Evolutionary conservation across 2,888 invertebrate species (phyloP).

Genomic region (Artemia sinica): DNA sequence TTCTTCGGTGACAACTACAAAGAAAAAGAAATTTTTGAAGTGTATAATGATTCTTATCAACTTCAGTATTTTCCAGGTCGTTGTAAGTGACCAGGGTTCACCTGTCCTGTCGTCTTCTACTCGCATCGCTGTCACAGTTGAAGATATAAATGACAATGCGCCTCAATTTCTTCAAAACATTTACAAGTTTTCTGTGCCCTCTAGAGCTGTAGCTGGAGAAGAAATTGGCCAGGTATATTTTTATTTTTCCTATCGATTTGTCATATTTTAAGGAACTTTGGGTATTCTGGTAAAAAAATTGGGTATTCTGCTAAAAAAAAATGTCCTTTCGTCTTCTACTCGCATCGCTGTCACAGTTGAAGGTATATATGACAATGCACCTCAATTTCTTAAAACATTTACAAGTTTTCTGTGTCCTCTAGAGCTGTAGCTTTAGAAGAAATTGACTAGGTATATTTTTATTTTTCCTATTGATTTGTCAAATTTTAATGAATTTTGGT

Average conservation of each 20-base stretch:
- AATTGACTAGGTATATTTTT: neutral
- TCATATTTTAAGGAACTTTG: too few species aligned
- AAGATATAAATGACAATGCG: slow-evolving; percentile 70
- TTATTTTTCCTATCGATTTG: slow-evolving; percentile 28
- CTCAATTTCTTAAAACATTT: slow-evolving; percentile 62
- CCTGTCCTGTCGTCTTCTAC: slow-evolving; percentile 56
- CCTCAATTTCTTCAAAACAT: slow-evolving; percentile 66
- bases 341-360: slow-evolving; percentile 60
- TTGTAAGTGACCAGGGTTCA: slow-evolving; percentile 57
- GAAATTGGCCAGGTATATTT: slow-evolving; percentile 14
- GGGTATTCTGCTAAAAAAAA: too few species aligned
- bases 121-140: slow-evolving; percentile 58
- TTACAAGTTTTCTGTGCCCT: slow-evolving; percentile 61
- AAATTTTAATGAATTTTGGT: too few species aligned
- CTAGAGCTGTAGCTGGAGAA: slow-evolving; percentile 31
- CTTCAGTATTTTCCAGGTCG: slow-evolving; percentile 32
- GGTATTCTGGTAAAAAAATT: too few species aligned
- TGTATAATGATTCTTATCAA: too few species aligned
- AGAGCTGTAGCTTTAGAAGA: slow-evolving; percentile 29
- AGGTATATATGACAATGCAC: slow-evolving; percentile 73
- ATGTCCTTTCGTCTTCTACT: slow-evolving; percentile 52
- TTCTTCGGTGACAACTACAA: too few species aligned
- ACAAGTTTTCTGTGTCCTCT: slow-evolving; percentile 58
- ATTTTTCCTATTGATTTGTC: slow-evolving; percentile 27
- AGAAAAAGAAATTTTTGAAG: too few species aligned